Evolutionary conservation across 2,113 vertebrate species (phyloP).

Genomic region (Notothenia rossii): DNA sequence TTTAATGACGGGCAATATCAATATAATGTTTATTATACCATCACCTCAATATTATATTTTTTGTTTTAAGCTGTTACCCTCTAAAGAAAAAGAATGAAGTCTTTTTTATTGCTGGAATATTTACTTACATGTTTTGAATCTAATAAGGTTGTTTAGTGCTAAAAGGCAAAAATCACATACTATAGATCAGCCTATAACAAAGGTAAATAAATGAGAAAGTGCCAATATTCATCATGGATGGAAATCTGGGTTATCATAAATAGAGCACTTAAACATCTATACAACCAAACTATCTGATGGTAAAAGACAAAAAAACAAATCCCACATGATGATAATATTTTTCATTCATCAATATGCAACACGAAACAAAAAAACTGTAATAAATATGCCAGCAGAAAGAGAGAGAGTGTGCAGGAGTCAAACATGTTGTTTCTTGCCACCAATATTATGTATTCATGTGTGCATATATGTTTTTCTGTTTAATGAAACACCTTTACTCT

Average conservation of each 20-base stretch:
- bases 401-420: too few relatives aligned
- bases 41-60: not conserved
- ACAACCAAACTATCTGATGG: not conserved
- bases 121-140: not conserved
- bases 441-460: not conserved
- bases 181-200: not conserved
- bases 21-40: slow-evolving; percentile 7
- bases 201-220: not conserved
- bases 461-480: not conserved
- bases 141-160: not conserved
- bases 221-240: too few relatives aligned
- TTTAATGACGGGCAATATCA: slow-evolving; percentile 1
- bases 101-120: slow-evolving; percentile 4
- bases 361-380: not conserved
- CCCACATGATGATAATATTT: not conserved
- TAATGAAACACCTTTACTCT: not conserved
- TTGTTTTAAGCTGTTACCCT: slow-evolving; percentile 1
- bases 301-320: not conserved
- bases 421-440: not conserved
- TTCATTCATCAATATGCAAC: too few relatives aligned
- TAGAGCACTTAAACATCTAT: not conserved
- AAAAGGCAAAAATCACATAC: too few relatives aligned
- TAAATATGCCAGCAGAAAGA: too few relatives aligned
- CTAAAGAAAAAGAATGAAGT: slow-evolving; percentile 9
- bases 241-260: not conserved